phyloP scores from a whole-genome alignment of 2,888 invertebrate genomes.

The Urechis unicinctus region DNA sequence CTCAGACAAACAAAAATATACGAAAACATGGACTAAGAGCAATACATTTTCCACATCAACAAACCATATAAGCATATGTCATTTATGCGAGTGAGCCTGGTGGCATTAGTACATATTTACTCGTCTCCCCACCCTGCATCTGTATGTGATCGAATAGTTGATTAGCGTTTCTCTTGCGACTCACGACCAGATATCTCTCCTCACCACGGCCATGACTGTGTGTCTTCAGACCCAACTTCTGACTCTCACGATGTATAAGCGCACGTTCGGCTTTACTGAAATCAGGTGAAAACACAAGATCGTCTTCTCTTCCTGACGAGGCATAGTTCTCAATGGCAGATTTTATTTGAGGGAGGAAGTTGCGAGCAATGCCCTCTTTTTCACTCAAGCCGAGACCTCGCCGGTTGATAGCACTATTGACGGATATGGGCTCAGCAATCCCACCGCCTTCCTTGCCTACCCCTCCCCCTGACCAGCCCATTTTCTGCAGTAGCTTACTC shows the following conservation, averaged over 20 bases:
- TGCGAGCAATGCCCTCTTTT: constrained; percentile 25
- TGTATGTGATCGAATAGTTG: constrained; percentile 53
- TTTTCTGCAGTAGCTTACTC: constrained; percentile 59
- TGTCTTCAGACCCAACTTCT: constrained; percentile 53
- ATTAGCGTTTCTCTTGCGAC: constrained; percentile 51
- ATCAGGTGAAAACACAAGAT: constrained; percentile 50
- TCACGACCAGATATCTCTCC: constrained; percentile 54
- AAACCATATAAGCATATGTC: too few species aligned
- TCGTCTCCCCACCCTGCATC: constrained; percentile 17
- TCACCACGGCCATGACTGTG: constrained; percentile 54
- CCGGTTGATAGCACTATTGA: constrained; percentile 30
- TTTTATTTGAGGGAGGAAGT: constrained; percentile 33
- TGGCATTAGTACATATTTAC: constrained; percentile 14
- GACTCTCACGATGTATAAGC: constrained; percentile 46
- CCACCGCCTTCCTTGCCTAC: constrained; percentile 61
- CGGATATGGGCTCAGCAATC: constrained; percentile 59
- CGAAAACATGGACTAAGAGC: too few species aligned
- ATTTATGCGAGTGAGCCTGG: constrained; percentile 8
- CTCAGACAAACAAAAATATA: too few species aligned
- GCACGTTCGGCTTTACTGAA: constrained; percentile 52
- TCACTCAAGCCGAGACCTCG: constrained; percentile 40
- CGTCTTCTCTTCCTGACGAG: constrained; percentile 36
- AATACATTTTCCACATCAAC: too few species aligned
- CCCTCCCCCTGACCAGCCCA: constrained; percentile 72
- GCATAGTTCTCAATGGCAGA: constrained; percentile 41